Evolutionary conservation across 1,140 invertebrate species (phyloP), one percentile per base, ranked within the genome.

Genomic region (Drosophila virilis): DNA sequence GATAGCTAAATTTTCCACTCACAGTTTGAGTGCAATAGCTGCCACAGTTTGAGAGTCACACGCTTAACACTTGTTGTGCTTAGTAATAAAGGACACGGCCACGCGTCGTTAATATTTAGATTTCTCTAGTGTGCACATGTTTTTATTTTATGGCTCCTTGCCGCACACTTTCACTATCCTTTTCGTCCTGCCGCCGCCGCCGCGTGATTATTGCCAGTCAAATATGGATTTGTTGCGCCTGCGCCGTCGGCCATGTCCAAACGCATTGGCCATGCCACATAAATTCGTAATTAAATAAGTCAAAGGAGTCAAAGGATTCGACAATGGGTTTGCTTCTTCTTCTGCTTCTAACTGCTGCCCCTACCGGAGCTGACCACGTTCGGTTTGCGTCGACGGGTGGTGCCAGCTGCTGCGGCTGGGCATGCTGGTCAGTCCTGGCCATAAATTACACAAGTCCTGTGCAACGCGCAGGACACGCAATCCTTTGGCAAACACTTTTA

Each of bases 381-480:
- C 38, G 54, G 70, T 33, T 48, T 32, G n/a, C 22, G 66, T 28
- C 59, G 38, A 55, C 65, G 66, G 69, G 66, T 54, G 69, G 54
- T 68, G 48, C 40, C 84, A 88, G 83, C 79, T 88, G 83, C 51
- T 35, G 43, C 52, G 15, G 13, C n/a, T 17, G 33, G 17, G 15
- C 28, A 32, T 68, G 46, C 65, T 86, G 83, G 78, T 86, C 79
- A 77, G 58, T 46, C 22, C 43, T 67, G 64, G 42, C 38, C 68
- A 73, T 86, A 82, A 88, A 88, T 86, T 86, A 88, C 72, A 82
- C 76, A 88, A 86, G 65, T 54, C 28, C 28, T 51, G 28, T n/a
- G 12, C 37, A 38, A 12, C 10, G 35, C 15, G 35, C 72, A 69
- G 48, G 51, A 61, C 58, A 64, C 15, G 69, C 83, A 86, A 86